Evolutionary conservation across 2,888 invertebrate genomes (phyloP).

Genomic region (Acrocyrtus sp.): DNA sequence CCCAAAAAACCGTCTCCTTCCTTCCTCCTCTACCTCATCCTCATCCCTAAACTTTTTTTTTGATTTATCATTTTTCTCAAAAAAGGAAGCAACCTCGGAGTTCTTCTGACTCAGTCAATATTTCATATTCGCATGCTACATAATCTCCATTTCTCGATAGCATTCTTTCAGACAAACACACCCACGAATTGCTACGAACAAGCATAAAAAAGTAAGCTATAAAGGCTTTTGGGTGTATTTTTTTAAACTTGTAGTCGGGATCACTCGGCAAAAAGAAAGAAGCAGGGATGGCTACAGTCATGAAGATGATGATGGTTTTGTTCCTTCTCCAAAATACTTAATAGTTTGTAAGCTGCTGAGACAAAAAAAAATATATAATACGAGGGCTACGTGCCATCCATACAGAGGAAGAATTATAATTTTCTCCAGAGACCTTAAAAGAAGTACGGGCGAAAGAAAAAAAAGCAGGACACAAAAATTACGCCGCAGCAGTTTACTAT

Average conservation of each 20-base stretch:
- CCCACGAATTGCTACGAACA: not conserved
- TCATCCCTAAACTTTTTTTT: no score
- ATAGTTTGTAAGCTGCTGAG: conserved; percentile 1
- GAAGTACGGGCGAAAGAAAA: not conserved
- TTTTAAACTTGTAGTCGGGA: not conserved
- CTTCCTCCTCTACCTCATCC: not conserved
- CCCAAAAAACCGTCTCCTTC: no score
- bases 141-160: not conserved
- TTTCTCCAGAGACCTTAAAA: not conserved
- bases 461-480: no score
- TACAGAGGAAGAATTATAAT: conserved; percentile 5
- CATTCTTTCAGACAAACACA: not conserved
- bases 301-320: no score
- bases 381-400: conserved; percentile 1
- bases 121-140: not conserved
- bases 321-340: not conserved
- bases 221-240: no score
- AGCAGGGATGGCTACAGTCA: not conserved
- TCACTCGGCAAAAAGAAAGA: not conserved
- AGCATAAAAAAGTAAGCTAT: no score
- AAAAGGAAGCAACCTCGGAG: not conserved
- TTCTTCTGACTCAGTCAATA: not conserved
- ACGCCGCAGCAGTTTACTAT: not conserved
- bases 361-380: no score
- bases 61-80: conserved; percentile 8